phyloP scores from a whole-genome alignment of 2,797 vertebrate genomes.

The Xiphorhynchus erythropygius region DNA sequence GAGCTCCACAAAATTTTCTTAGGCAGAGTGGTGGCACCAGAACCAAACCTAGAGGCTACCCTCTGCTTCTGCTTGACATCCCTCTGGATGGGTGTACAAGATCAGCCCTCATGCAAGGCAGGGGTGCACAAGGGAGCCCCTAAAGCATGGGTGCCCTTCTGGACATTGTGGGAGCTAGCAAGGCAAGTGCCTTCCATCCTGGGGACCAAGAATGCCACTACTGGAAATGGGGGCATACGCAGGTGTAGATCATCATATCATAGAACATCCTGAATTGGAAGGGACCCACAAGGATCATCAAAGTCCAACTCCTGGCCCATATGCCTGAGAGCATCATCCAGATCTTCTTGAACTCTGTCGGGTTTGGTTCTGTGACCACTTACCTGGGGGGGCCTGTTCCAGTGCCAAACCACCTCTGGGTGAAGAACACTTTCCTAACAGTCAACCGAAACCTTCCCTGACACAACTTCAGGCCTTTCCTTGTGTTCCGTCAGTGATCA shows the following conservation, averaged over 20 bases:
- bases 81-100: background rate
- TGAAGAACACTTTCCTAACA: background rate
- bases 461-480: background rate
- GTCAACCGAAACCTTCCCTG: background rate
- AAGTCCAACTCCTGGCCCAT: background rate
- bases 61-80: background rate
- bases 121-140: background rate
- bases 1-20: background rate
- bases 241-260: background rate
- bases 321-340: background rate
- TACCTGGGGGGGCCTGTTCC: background rate
- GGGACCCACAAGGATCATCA: background rate
- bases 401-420: background rate
- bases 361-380: background rate
- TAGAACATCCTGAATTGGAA: background rate
- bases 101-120: background rate
- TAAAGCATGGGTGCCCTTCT: accelerated
- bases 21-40: background rate
- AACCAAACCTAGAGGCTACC: background rate
- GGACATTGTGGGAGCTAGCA: too few species aligned
- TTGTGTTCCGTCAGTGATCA: background rate
- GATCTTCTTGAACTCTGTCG: background rate
- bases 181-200: background rate
- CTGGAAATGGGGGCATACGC: background rate
- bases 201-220: background rate